phyloP scores from a whole-genome alignment of 2,113 vertebrate species.

The Silurus glanis region DNA sequence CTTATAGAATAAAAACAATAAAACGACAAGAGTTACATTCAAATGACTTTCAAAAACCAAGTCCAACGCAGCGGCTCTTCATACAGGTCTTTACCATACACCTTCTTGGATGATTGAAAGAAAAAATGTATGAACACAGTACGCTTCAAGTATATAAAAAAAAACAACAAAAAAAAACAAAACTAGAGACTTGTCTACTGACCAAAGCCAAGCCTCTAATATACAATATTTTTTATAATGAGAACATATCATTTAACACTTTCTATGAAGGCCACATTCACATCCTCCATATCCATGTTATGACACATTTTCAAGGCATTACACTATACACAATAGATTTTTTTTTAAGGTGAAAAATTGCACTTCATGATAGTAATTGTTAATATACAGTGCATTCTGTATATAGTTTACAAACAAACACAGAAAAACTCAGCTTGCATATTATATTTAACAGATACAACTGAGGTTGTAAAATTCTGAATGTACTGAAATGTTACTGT shows the following conservation, averaged over 20 bases:
- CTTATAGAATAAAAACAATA: conserved; percentile 53
- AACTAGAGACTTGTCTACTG: not conserved
- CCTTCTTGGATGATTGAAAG: conserved; percentile 51
- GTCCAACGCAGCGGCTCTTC: conserved; percentile 25
- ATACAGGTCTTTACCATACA: conserved; percentile 12
- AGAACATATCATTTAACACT: conserved; percentile 42
- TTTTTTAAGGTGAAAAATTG: not conserved
- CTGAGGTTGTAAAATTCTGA: not conserved
- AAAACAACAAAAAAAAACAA: not conserved
- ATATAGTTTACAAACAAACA: not conserved
- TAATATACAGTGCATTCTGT: not conserved
- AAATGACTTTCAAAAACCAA: conserved; percentile 59
- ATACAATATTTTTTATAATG: conserved; percentile 44
- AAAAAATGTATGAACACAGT: conserved; percentile 55
- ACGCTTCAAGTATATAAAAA: conserved; percentile 69
- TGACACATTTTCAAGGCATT: not conserved
- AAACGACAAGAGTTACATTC: conserved; percentile 65
- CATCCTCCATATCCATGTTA: not conserved
- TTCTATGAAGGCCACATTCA: conserved; percentile 24
- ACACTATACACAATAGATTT: too few species aligned
- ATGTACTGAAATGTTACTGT: too few species aligned
- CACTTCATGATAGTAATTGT: not conserved
- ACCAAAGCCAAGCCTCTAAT: conserved; percentile 22
- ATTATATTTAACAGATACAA: not conserved
- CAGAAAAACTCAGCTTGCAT: not conserved